Evolutionary conservation across 2,888 invertebrate species (phyloP).

Genomic region (Heliconius hortense): DNA sequence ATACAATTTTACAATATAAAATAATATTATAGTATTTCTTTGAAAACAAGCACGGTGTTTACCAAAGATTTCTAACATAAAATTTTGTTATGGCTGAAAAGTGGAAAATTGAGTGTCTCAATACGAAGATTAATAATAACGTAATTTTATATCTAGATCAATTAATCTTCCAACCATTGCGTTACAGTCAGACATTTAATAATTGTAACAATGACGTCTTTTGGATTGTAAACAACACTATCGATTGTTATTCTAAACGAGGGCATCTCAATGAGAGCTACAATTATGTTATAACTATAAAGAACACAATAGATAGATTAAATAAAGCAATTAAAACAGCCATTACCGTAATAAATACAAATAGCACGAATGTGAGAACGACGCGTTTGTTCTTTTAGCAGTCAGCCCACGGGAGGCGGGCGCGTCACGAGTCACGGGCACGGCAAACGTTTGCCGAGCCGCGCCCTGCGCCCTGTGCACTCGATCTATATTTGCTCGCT

Average conservation of each 20-base stretch:
- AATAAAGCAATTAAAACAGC: conserved; percentile 63
- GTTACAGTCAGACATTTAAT: background rate
- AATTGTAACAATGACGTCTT: background rate
- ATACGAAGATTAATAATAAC: too few species aligned
- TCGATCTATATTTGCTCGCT: conserved; percentile 59
- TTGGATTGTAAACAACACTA: background rate
- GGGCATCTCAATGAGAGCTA: background rate
- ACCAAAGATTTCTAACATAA: too few species aligned
- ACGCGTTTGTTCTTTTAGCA: conserved; percentile 44
- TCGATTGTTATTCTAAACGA: background rate
- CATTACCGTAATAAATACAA: conserved; percentile 71
- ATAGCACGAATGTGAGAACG: conserved; percentile 59
- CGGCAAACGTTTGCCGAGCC: conserved; percentile 65
- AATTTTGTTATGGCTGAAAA: too few species aligned
- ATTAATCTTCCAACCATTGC: background rate
- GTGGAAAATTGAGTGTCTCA: too few species aligned
- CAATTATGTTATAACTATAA: conserved; percentile 10
- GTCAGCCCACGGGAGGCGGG: conserved; percentile 51
- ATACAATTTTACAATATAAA: too few species aligned
- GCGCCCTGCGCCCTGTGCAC: conserved; percentile 58
- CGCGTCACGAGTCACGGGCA: conserved; percentile 44
- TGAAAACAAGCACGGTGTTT: too few species aligned
- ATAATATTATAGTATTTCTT: too few species aligned
- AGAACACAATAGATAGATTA: background rate
- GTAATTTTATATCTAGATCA: too few species aligned